phyloP scores from a whole-genome alignment of 2,797 vertebrate genomes.

The Luscinia megarhynchos region DNA sequence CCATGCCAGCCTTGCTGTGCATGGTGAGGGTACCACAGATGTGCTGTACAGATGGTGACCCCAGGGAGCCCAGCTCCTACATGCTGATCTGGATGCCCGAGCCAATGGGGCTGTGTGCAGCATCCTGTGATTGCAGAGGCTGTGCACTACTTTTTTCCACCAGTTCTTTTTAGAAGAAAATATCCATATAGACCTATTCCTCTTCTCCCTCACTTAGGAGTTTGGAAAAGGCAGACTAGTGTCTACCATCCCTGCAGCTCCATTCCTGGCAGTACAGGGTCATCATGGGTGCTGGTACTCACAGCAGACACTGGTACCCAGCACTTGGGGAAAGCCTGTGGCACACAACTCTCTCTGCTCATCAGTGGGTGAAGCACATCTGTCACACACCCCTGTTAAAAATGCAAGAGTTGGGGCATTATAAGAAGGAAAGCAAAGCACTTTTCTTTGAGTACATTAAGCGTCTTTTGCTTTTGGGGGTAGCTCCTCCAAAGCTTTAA shows the following conservation, averaged over 20 bases:
- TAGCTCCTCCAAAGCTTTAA: neutral
- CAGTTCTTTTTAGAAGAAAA: neutral
- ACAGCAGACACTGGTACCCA: neutral
- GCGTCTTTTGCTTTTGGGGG: neutral
- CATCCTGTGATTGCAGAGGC: neutral
- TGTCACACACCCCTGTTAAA: neutral
- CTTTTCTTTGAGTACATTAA: neutral
- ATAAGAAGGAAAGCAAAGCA: neutral
- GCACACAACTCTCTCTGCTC: neutral
- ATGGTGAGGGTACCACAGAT: neutral
- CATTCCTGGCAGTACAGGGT: neutral
- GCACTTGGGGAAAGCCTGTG: rapidly evolving
- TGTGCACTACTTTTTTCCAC: neutral
- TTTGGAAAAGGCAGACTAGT: neutral
- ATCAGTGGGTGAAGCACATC: neutral
- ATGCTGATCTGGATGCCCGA: neutral
- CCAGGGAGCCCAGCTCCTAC: neutral
- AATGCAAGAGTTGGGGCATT: neutral
- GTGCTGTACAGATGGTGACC: neutral
- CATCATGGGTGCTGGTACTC: rapidly evolving
- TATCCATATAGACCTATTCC: neutral
- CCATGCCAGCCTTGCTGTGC: neutral
- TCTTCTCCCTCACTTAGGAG: neutral
- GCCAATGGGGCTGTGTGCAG: neutral
- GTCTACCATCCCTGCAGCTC: neutral